These are phyloP conservation scores for Blennius ocellaris DNA, from an alignment of 2,113 vertebrate species.

Conservation along the genomic window DNA sequence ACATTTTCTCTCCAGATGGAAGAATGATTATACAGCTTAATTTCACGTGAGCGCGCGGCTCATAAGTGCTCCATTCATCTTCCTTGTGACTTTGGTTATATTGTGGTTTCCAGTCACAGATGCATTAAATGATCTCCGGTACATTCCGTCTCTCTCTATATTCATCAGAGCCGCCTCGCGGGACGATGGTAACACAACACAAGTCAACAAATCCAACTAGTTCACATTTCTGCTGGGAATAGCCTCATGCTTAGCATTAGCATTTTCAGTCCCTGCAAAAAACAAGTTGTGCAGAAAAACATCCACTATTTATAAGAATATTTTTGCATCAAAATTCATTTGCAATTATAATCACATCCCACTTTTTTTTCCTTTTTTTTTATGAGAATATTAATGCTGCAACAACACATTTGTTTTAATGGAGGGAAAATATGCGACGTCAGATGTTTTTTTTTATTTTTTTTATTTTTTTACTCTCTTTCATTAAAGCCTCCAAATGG, in stretches of 20 bases:
- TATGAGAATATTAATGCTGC: conserved; percentile 65
- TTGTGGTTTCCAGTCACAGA: conserved; percentile 6
- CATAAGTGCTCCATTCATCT: not conserved
- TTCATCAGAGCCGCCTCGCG: conserved; percentile 47
- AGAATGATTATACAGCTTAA: not conserved
- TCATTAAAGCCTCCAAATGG: conserved; percentile 58
- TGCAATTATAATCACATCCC: conserved; percentile 79
- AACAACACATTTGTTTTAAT: conserved; percentile 76
- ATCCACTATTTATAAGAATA: conserved; percentile 74
- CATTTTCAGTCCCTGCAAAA: conserved; percentile 72
- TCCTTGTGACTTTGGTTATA: not conserved
- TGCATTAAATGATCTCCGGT: conserved; percentile 30
- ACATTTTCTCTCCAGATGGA: no score
- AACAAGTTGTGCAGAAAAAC: conserved; percentile 72
- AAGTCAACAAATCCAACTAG: conserved; percentile 66
- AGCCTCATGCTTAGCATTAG: conserved; percentile 61
- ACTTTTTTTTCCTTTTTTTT: conserved; percentile 31
- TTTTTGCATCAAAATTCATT: conserved; percentile 73
- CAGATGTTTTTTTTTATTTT: conserved; percentile 38
- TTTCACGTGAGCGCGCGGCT: not conserved
- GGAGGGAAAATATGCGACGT: conserved; percentile 64
- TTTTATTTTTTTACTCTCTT: conserved; percentile 12
- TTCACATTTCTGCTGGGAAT: conserved; percentile 74
- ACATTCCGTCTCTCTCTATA: conserved; percentile 33
- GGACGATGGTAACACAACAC: conserved; percentile 51